Evolutionary conservation across 2,113 vertebrate species (phyloP).

Genomic region (Ellobius talpinus): DNA sequence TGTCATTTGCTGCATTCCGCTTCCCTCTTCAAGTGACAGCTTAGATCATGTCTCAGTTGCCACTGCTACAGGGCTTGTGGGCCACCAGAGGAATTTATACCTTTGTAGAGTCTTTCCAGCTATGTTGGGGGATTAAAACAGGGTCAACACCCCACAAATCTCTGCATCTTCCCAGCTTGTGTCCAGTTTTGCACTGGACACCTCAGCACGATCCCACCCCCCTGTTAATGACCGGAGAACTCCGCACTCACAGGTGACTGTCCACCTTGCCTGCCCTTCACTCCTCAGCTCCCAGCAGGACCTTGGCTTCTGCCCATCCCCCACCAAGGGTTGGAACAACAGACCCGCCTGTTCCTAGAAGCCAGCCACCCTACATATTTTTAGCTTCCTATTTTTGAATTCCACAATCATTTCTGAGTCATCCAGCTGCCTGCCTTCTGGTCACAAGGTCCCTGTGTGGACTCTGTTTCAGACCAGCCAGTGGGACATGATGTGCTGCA

Average conservation of each 20-base stretch:
- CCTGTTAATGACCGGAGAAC: not conserved
- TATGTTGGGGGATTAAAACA: fast-evolving
- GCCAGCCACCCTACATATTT: fast-evolving
- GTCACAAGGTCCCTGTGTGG: not conserved
- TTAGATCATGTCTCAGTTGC: not conserved
- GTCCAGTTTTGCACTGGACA: not conserved
- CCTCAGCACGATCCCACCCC: fast-evolving
- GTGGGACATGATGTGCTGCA: not conserved
- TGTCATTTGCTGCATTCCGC: not conserved
- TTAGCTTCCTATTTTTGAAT: not conserved
- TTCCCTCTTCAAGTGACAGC: not conserved
- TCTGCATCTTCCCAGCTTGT: not conserved
- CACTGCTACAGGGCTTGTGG: not conserved
- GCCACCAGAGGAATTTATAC: not conserved
- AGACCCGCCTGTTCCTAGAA: not conserved
- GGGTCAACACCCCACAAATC: fast-evolving
- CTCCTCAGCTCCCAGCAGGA: not conserved
- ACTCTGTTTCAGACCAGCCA: not conserved
- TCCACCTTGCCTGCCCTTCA: too few relatives aligned
- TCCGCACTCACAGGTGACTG: fast-evolving
- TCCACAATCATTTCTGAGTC: not conserved
- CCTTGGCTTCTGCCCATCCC: not conserved
- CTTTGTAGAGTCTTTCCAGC: not conserved
- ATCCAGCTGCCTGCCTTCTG: not conserved
- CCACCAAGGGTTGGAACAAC: not conserved